phyloP scores from a whole-genome alignment of 2,888 invertebrate genomes.

The Brachyptera putata region DNA sequence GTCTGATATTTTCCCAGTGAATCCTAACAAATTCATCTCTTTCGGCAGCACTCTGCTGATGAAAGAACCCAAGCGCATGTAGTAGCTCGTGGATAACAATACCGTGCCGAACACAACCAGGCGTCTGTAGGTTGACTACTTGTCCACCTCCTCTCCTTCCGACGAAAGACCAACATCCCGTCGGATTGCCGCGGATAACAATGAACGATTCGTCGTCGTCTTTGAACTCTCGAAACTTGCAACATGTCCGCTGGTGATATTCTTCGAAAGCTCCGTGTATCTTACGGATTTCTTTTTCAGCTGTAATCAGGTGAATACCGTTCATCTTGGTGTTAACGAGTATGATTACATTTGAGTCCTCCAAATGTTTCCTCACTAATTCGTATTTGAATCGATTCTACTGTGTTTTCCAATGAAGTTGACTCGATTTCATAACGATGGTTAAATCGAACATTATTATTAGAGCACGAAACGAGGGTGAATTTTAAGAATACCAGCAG shows the following conservation, averaged over 20 bases:
- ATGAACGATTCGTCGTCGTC: constrained; percentile 56
- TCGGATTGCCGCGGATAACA: constrained; percentile 48
- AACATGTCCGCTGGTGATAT: constrained; percentile 58
- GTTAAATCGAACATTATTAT: no score
- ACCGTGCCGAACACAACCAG: constrained; percentile 47
- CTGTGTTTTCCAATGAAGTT: no score
- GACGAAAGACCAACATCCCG: constrained; percentile 65
- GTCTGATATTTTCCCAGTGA: constrained; percentile 47
- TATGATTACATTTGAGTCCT: no score
- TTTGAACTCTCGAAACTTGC: constrained; percentile 57
- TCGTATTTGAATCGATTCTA: no score
- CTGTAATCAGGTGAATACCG: constrained; percentile 40
- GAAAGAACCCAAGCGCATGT: constrained; percentile 52
- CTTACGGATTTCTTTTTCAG: constrained; percentile 45
- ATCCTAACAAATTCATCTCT: constrained; percentile 50
- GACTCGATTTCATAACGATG: no score
- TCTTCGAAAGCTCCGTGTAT: constrained; percentile 56
- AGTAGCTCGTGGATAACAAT: constrained; percentile 55
- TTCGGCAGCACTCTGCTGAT: constrained; percentile 51
- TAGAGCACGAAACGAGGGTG: no score
- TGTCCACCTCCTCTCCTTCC: constrained; percentile 59
- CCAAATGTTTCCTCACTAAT: no score
- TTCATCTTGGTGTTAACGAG: no score
- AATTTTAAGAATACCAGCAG: no score
- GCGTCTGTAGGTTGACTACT: constrained; percentile 50